Evolutionary conservation across 2,797 vertebrate species (phyloP).

Genomic region (Typhlichthys subterraneus): DNA sequence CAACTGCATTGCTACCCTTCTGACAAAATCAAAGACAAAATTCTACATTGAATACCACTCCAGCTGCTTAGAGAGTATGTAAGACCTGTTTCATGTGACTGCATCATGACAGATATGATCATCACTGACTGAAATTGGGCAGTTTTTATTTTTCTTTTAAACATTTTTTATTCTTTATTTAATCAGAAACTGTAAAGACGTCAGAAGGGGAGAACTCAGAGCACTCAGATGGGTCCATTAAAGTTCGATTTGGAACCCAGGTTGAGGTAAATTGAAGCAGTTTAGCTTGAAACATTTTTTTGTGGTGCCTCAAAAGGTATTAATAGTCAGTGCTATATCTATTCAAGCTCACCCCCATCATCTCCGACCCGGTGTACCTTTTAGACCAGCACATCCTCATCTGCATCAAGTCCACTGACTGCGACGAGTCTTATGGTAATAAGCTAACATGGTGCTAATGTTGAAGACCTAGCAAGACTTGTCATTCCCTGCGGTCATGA

Average conservation of each 20-base stretch:
- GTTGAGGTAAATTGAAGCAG: slow-evolving; percentile 83
- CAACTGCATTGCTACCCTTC: slow-evolving; percentile 86
- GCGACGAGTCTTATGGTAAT: slow-evolving; percentile 94
- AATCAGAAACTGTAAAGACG: slow-evolving; percentile 89
- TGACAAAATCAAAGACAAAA: slow-evolving; percentile 95
- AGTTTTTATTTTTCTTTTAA: background rate
- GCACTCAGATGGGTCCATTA: slow-evolving; percentile 82
- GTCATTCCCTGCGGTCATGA: slow-evolving; percentile 3
- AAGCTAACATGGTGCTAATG: background rate
- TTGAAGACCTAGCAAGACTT: background rate
- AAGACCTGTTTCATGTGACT: background rate
- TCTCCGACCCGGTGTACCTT: slow-evolving; percentile 96
- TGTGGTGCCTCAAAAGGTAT: background rate
- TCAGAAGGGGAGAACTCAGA: slow-evolving; percentile 92
- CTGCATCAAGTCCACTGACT: slow-evolving; percentile 93
- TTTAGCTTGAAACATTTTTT: background rate
- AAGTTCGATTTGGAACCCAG: slow-evolving; percentile 86
- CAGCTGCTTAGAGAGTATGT: slow-evolving; percentile 93
- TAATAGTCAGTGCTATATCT: background rate
- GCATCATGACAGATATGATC: background rate
- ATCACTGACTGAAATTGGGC: background rate
- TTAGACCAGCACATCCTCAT: slow-evolving; percentile 97
- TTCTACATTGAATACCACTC: slow-evolving; percentile 98
- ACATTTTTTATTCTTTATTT: background rate
- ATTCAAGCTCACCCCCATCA: slow-evolving; percentile 93